Evolutionary conservation across 2,888 invertebrate genomes (phyloP), one percentile per base, ranked within the genome.

Genomic region (Lacanobia oleracea): DNA sequence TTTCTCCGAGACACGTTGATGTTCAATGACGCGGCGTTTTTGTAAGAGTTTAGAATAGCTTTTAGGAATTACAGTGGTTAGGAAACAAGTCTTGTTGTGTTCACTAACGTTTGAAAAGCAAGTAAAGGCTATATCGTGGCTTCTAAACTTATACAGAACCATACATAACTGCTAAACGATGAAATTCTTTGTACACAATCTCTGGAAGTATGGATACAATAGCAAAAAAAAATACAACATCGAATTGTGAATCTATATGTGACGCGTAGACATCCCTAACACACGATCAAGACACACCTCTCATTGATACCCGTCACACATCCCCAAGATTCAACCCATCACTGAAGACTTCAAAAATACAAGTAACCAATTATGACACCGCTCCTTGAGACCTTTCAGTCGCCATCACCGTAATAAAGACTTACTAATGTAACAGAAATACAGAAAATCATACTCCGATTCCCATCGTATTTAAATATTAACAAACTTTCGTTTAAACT

Each of bases 401-500:
- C 7, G 7, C 14, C 12, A 37, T 4, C 27, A 14, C 12, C 14
- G 40, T 40, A 40, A 48, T 33, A 16, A 21, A 4, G 7, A 16
- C 0, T 16, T 9, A 18, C 40, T 53, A 23, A 37, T 37, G 10
- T 27, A 43, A 70, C n/a, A 18, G 18, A 27, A 56, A 48, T 18
- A 33, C 50, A 23, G 9, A 16, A 10, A 10, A 5, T n/a, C 1
- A 16, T 27, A 59, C 21, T 54, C 48, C 48, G 54, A 16, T 75
- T 75, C 33, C 16, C 60, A 60, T 12, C 14, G 54, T 14, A 21
- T 33, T 33, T 0, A 45, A 33, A 33, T 33, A 43, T 43, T 67
- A 43, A 21, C 53, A 2, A 53, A 48, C 40, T 75, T 75, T 75
- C 48, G 16, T 56, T 43, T 66, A 18, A 66, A 60, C 0, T 40